A percentile compares a stretch with the other conserved stretches of the same genome.
Conservation (phyloP, 2,113 vertebrate genomes). For the Martes martes region DNA sequence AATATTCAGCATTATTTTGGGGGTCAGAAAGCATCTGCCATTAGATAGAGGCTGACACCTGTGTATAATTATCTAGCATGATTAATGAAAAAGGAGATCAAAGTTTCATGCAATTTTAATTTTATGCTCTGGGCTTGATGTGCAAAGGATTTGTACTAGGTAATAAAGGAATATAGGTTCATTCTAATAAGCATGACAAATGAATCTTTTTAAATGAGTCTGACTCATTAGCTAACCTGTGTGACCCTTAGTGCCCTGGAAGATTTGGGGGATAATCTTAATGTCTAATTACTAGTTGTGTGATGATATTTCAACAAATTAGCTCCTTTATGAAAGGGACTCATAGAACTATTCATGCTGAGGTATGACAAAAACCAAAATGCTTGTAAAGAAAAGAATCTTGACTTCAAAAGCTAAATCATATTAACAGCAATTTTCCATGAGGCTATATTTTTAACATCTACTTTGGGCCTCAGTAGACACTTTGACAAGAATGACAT, state of each 20-base stretch:
- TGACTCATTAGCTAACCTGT: slow-evolving; percentile 65
- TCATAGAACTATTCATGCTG: slow-evolving; percentile 35
- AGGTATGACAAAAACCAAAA: slow-evolving; percentile 1
- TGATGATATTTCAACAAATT: slow-evolving; percentile 59
- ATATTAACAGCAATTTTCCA: slow-evolving; percentile 52
- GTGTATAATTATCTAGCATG: slow-evolving; percentile 65
- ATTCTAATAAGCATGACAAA: slow-evolving; percentile 71
- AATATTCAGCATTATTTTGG: slow-evolving; percentile 45
- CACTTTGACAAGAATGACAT: slow-evolving; percentile 50
- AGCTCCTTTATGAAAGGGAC: slow-evolving; percentile 40
- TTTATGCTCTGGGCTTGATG: slow-evolving; percentile 72
- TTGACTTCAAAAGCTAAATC: slow-evolving; percentile 24
- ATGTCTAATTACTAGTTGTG: not conserved
- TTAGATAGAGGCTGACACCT: slow-evolving; percentile 56
- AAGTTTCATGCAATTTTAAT: slow-evolving; percentile 77
- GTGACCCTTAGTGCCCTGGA: slow-evolving; percentile 36
- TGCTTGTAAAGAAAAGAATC: not conserved
- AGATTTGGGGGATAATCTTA: slow-evolving; percentile 52
- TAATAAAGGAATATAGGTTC: slow-evolving; percentile 66
- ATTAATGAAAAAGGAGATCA: slow-evolving; percentile 74
- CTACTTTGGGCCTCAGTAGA: not conserved
- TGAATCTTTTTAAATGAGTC: slow-evolving; percentile 63
- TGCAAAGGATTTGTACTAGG: slow-evolving; percentile 56
- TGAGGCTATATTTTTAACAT: slow-evolving; percentile 27
- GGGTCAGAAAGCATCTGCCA: slow-evolving; percentile 46